Conservation (phyloP, 2,888 invertebrate genomes). For the Siphlonurus alternatus region DNA sequence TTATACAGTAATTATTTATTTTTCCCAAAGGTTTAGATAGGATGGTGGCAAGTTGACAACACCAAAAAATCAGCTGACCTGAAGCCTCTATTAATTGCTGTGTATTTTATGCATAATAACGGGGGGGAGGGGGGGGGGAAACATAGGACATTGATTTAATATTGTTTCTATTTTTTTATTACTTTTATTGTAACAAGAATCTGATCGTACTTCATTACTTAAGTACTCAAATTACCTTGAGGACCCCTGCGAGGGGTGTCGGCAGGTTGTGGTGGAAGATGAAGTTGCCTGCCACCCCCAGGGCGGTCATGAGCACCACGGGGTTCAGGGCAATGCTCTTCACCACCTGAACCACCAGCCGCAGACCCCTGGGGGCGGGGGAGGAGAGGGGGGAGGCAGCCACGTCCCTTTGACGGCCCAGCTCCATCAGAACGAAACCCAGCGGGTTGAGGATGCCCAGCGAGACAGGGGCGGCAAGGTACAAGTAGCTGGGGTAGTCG, state of each 20-base stretch:
- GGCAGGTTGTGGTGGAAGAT: conserved; percentile 65
- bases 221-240: conserved; percentile 44
- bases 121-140: too few species aligned
- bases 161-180: too few species aligned
- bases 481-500: conserved; percentile 78
- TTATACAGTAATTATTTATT: too few species aligned
- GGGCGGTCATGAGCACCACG: conserved; percentile 78
- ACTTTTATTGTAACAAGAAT: too few species aligned
- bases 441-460: conserved; percentile 83
- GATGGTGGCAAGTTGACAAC: too few species aligned
- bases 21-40: too few species aligned
- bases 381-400: background rate
- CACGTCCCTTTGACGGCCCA: conserved; percentile 28
- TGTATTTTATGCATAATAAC: too few species aligned
- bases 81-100: too few species aligned
- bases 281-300: conserved; percentile 75
- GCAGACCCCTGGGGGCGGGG: background rate
- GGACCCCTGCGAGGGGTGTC: conserved; percentile 49
- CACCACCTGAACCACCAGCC: conserved; percentile 25
- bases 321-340: conserved; percentile 75
- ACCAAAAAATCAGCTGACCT: too few species aligned
- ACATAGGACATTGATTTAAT: too few species aligned
- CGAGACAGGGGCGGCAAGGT: conserved; percentile 87
- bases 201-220: too few species aligned
- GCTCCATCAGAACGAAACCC: conserved; percentile 78